Base-by-base conservation (phyloP, 1,140 invertebrate species). In the Bilobella aurantiaca region DNA sequence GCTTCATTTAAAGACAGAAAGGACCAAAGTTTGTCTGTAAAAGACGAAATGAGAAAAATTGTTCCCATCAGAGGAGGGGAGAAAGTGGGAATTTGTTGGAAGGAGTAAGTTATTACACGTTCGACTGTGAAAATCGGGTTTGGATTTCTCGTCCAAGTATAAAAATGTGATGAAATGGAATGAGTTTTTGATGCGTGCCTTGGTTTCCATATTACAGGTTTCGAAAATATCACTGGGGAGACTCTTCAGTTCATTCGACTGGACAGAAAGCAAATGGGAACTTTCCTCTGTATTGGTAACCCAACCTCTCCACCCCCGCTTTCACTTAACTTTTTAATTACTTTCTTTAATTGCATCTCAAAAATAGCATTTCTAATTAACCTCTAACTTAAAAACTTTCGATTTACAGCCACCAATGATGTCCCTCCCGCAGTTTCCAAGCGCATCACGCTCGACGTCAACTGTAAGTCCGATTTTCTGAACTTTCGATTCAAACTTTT, bases 391-490 rank as follows among this genome's bases (percentile, higher is more conserved):
- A 27, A 14, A 12, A 29, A 14, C 14, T 58, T 27, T 21, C 5
- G 8, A 28, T 23, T 23, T 5, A 12, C 16, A 23, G 67, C 67
- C 3, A 65, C 31, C 47, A 69, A 69, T 53, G 90, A 92, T 77
- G 89, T 92, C 27, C 90, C 89, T 65, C 90, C 90, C 29, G 88
- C 89, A 16, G 88, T 91, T 74, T 91, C 88, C 80, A 92, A 91
- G 77, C 79, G 90, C 70, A 88, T 93, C 68, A 87, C 85, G 57
- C 81, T 92, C 47, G 87, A 87, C 76, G 89, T 93, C 62, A 90
- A 91, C 78, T 93, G 91, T 93, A 81, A 90, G 89, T 86, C 79
- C 30, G n/a, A n/a, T n/a, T n/a, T n/a, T n/a, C n/a, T n/a, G n/a
- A n/a, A n/a, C n/a, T n/a, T n/a, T n/a, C n/a, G n/a, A n/a, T n/a